Evolutionary conservation across 2,888 invertebrate genomes (phyloP), one percentile per base, ranked within the genome.

Genomic region (Hydraecia micacea): DNA sequence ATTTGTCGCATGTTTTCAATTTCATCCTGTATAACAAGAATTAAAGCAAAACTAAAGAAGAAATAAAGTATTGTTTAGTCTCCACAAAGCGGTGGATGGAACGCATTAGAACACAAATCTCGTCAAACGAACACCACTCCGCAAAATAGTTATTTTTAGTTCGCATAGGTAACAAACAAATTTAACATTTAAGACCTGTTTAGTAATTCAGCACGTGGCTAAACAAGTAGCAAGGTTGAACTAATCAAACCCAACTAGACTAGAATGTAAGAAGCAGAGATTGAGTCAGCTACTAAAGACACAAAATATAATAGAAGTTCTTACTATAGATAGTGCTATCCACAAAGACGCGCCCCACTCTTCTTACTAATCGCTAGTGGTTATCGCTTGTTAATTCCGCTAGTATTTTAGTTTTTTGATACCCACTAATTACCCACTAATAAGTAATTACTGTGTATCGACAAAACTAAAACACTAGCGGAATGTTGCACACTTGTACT

Each of bases 151-250:
- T 73, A 79, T 76, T 84, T 80, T 75, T 78, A 84, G 86, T 75
- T 72, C 32, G 21, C 18, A 74, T 72, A 79, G 28, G 65, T 80
- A 73, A 76, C 75, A 85, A 84, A 79, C 75, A 68, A 85, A 80
- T 78, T 79, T 81, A 76, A 81, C 66, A 70, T 84, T 73, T 66
- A 72, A 86, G 81, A 85, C 36, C 49, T 86, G 66, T 86, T 82
- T 84, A 65, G 84, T 79, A 76, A 86, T 77, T 80, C 81, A 72
- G 73, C 80, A 65, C 66, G 69, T 39, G 39, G 69, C 78, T 80
- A 81, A 89, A 88, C 81, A 81, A 84, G 84, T 76, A 77, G 77
- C 89, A 87, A 88, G 88, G 88, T 82, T 84, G 74, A 88, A 87
- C 70, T 77, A 88, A 89, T 88, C 73, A 86, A 81, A 79, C 66